Evolutionary conservation across 2,113 vertebrate genomes (phyloP), one percentile per base, ranked within the genome.

Genomic region (Psilopsiagon aurifrons): DNA sequence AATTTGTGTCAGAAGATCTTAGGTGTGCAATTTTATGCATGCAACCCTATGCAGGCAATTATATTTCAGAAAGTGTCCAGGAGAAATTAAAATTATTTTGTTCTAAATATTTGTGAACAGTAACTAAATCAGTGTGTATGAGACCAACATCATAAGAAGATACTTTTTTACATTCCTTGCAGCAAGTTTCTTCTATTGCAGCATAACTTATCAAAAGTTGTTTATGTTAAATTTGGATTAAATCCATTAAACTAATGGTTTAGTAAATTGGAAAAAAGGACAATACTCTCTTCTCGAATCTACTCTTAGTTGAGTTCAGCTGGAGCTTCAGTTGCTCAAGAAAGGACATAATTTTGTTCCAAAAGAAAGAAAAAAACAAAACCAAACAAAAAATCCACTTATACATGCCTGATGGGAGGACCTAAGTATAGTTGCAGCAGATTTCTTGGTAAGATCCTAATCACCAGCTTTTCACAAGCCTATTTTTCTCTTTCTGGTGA

Each of bases 1-100:
- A 84, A 83, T 73, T 35, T 79, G 5, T 80, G 22, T 73, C 69
- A 51, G 62, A 79, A 71, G 44, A 55, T 24, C 10, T 43, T 60
- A 43, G 8, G 13, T 2, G 2, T 46, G 14, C 8, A 24, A 46
- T 57, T 62, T 17, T 7, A 20, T n/a, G 22, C 17, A 20, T 33
- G 20, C 28, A 68, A 54, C 25, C 4, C 25, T 55, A 37, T 24
- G 13, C 0, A 0, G 28, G 27, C 10, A 86, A 39, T 0, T 1
- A 7, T 39, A 35, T 37, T 78, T 33, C 29, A 84, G 39, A 54
- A 79, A 68, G 5, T 25, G 14, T 51, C 16, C 39, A 52, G 41
- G 7, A 93, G 20, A 73, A 84, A 88, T 46, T 37, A 43, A 46
- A 84, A 70, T 43, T 51, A 76, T 69, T 90, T 91, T 68, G 7